phyloP scores from a whole-genome alignment of 1,140 invertebrate genomes.

The Coboldia fuscipes region DNA sequence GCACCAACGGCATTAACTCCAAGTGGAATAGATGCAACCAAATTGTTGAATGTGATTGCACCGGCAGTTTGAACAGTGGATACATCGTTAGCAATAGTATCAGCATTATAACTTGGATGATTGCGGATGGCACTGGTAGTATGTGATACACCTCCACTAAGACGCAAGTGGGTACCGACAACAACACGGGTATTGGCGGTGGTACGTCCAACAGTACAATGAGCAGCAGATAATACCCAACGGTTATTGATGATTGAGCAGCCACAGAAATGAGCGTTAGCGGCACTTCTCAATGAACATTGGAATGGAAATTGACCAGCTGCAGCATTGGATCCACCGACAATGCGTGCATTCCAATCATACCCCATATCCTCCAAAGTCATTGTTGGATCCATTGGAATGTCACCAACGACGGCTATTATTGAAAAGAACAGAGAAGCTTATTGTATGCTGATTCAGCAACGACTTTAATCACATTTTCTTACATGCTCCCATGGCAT shows the following conservation, averaged over 20 bases:
- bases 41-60: not conserved
- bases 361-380: no score
- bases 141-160: not conserved
- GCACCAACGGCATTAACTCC: not conserved
- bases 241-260: constrained; percentile 20
- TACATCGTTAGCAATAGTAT: not conserved
- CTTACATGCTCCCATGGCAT: no score
- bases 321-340: constrained; percentile 8
- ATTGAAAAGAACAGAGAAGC: no score
- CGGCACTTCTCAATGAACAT: constrained; percentile 6
- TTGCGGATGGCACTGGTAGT: not conserved
- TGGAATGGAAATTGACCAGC: constrained; percentile 10
- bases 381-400: no score
- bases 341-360: no score
- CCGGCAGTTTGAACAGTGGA: not conserved
- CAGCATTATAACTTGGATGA: not conserved
- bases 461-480: no score
- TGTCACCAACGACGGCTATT: no score
- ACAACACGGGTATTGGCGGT: not conserved
- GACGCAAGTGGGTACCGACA: not conserved
- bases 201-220: constrained; percentile 1
- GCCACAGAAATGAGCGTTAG: constrained; percentile 25
- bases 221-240: constrained; percentile 7
- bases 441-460: no score
- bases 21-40: not conserved